A percentile compares a stretch with the other conserved stretches of the same genome.
phyloP scores from a whole-genome alignment of 2,797 vertebrate genomes.

The Arctocebus calabarensis region DNA sequence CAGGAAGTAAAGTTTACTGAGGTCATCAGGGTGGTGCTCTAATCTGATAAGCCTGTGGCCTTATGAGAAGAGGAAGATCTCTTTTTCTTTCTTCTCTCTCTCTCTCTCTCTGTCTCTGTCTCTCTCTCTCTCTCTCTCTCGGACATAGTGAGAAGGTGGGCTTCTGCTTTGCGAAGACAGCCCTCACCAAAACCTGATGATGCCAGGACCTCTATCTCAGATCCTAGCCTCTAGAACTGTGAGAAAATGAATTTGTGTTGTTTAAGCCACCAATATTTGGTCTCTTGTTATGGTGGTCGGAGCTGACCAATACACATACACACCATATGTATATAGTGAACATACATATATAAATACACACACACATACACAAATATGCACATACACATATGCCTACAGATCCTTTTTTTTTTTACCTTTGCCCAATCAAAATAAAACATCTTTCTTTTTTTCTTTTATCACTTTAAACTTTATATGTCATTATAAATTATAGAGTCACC shows the following conservation, averaged over 20 bases:
- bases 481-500: slow-evolving; percentile 19
- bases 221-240: neutral
- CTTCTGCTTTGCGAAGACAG: neutral
- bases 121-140: neutral
- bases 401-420: neutral
- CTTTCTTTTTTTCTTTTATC: neutral
- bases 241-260: neutral
- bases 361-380: neutral
- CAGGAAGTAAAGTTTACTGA: neutral
- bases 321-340: neutral
- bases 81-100: neutral
- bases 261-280: neutral
- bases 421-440: neutral
- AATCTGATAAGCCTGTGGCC: neutral
- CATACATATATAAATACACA: neutral
- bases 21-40: too few relatives aligned
- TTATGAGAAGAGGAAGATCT: neutral
- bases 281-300: neutral
- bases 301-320: neutral
- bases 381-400: neutral
- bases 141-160: neutral
- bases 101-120: neutral
- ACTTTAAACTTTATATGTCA: neutral
- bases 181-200: neutral
- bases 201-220: neutral